Evolutionary conservation across 2,797 vertebrate genomes (phyloP), one percentile per base, ranked within the genome.

Genomic region (Mycteria americana): DNA sequence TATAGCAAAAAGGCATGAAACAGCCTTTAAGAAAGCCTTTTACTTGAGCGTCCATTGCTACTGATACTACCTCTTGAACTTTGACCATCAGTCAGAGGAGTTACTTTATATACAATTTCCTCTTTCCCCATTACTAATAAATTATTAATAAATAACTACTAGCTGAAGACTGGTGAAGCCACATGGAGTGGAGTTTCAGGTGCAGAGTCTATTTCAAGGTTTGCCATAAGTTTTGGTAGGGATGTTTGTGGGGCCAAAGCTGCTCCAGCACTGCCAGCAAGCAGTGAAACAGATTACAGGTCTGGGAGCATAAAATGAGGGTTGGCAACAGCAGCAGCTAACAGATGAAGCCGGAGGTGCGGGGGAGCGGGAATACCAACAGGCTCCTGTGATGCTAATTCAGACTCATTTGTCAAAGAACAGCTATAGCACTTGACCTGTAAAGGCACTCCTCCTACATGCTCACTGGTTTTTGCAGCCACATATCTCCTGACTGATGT

Each of bases 321-420:
- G 63, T 24, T 95, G 91, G 84, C 39, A 87, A 79, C n/a, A 57
- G 25, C 67, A 76, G 39, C 56, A 63, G 48, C 60, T 76, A 72
- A 41, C 22, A 67, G 62, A 70, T 56, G 74, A 92, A 80, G 68
- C 41, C 3, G 1, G 37, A 85, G 77, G 46, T 60, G 68, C 2
- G 7, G 54, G 75, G 68, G 41, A 92, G 48, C 56, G 67, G 70
- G 56, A 94, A 81, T 41, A 92, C 50, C 54, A 59, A 50, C 33
- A 87, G 80, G 53, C 9, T 70, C 54, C 76, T 67, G 5, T 35
- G 85, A 94, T 81, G 80, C n/a, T 94, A 86, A 94, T 92, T 93
- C 89, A 95, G 76, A 74, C 43, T 48, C 54, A 92, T 95, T 75
- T 88, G 91, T 90, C 28, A 53, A 86, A 92, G 70, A 86, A 62